A percentile compares a stretch with the other conserved stretches of the same genome.
Evolutionary conservation across 2,113 vertebrate species (phyloP).

Genomic region (Pseudonaja textilis): DNA sequence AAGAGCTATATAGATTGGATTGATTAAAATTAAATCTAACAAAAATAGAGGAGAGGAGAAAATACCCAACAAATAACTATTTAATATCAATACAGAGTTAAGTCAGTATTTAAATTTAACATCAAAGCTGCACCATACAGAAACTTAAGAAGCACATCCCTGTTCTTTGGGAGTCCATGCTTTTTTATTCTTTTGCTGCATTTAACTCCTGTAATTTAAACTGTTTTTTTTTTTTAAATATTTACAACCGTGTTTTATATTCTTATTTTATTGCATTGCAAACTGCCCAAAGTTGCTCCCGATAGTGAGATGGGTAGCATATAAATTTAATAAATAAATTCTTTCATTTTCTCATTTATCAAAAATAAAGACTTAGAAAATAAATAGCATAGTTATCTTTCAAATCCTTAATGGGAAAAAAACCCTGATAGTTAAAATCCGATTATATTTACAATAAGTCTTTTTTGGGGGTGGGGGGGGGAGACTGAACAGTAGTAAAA

Average conservation of each 20-base stretch:
- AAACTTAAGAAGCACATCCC: background rate
- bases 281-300: background rate
- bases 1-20: background rate
- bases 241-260: background rate
- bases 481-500: slow-evolving; percentile 36
- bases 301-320: background rate
- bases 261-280: background rate
- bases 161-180: background rate
- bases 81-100: background rate
- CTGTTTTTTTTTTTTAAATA: background rate
- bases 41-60: background rate
- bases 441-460: slow-evolving; percentile 43
- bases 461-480: too few species aligned
- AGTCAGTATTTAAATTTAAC: background rate
- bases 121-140: background rate
- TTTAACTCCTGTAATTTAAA: background rate
- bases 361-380: background rate
- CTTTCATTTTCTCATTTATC: background rate
- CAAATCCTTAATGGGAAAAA: slow-evolving; percentile 35
- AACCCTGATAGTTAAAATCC: slow-evolving; percentile 6
- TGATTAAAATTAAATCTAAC: background rate
- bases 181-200: background rate
- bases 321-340: background rate
- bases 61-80: background rate
- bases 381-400: slow-evolving; percentile 11